Percentiles rank a stretch among this genome's conserved stretches.
These are phyloP conservation scores for Macrotus californicus DNA, from an alignment of 2,113 vertebrate species.

Conservation along the genomic window DNA sequence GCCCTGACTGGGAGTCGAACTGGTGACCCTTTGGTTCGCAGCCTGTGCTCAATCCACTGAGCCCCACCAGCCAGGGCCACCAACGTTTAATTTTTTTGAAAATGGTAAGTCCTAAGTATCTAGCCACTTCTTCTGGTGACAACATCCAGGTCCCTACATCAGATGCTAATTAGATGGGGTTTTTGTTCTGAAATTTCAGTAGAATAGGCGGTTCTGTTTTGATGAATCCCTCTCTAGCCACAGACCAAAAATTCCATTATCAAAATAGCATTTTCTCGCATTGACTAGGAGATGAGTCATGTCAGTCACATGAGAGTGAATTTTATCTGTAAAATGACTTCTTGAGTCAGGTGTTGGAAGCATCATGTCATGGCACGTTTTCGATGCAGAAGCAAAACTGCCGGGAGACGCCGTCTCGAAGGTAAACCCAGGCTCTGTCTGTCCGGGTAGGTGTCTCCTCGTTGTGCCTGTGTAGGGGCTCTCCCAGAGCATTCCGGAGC, in stretches of 20 bases:
- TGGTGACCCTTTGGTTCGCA: no score
- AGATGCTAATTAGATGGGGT: not conserved
- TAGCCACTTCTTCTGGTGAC: not conserved
- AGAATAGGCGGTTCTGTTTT: not conserved
- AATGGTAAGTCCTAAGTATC: not conserved
- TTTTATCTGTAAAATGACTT: slow-evolving; percentile 12
- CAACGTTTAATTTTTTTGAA: not conserved
- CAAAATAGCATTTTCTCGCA: slow-evolving; percentile 6
- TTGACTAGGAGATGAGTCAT: not conserved
- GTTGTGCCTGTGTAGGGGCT: not conserved
- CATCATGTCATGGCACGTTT: not conserved
- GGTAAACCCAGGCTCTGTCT: not conserved
- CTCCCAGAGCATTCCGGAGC: not conserved
- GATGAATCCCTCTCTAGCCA: not conserved
- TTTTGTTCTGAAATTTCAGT: not conserved
- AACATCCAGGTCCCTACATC: not conserved
- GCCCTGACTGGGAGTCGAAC: no score
- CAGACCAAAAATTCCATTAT: fast-evolving
- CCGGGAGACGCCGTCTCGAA: slow-evolving; percentile 21
- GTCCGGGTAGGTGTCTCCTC: not conserved
- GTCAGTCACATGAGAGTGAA: slow-evolving; percentile 22
- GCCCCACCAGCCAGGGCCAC: no score
- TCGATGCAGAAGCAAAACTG: not conserved
- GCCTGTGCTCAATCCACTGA: no score
- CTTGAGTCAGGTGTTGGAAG: not conserved